These are phyloP conservation scores for Aix galericulata DNA, from an alignment of 2,113 vertebrate species.

Conservation along the genomic window DNA sequence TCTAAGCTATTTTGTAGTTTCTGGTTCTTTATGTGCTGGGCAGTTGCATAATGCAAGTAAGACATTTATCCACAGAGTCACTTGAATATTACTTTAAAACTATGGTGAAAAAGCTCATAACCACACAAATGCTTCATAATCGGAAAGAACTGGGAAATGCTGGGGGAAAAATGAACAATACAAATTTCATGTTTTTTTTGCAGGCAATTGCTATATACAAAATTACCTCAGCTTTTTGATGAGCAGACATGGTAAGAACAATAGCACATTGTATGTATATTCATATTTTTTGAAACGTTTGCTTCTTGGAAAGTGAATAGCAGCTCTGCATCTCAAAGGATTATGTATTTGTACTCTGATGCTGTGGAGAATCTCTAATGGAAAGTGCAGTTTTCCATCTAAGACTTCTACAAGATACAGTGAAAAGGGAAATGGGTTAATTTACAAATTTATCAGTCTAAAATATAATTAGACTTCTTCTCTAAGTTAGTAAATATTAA, in stretches of 20 bases:
- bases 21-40: neutral
- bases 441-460: neutral
- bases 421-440: neutral
- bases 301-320: neutral
- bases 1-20: neutral
- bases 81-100: neutral
- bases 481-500: neutral
- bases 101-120: neutral
- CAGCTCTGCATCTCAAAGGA: neutral
- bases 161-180: neutral
- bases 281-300: neutral
- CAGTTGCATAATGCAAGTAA: neutral
- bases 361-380: neutral
- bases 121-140: neutral
- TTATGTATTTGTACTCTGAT: neutral
- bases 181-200: neutral
- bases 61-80: neutral
- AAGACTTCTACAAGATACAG: neutral
- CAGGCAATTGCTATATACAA: neutral
- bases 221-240: neutral
- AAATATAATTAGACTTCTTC: neutral
- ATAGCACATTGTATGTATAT: neutral
- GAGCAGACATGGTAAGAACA: constrained; percentile 54
- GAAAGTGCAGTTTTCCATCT: neutral
- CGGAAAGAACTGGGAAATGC: neutral